Base-by-base conservation (phyloP, 2,797 vertebrate species). In the Mionectes olivaceus region DNA sequence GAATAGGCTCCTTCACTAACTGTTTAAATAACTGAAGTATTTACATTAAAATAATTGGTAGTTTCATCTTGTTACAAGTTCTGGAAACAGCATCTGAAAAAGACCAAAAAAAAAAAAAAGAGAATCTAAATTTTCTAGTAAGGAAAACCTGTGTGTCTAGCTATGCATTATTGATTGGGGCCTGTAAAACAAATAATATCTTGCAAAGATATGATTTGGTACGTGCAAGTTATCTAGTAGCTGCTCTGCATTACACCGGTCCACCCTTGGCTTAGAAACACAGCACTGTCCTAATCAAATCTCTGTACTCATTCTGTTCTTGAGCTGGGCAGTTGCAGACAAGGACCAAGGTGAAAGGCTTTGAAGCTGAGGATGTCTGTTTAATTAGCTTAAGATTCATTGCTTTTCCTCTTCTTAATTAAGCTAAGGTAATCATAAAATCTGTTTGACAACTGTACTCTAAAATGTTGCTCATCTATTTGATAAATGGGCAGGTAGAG, bases 401-500 rank as follows among this genome's bases (percentile, higher is more conserved):
- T 96, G 75, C 76, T 93, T 93, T 93, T 23, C 19, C 17, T 75
- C 55, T 92, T 85, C 77, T 94, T 96, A 96, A 95, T 96, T 96
- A 95, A 79, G 83, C 91, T 89, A 89, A 94, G 91, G 96, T 97
- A 97, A 96, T 96, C 28, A 93, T 63, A 56, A 90, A 94, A 95
- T 85, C 92, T 96, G 81, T 86, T 95, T 94, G 89, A 97, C 94
- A 90, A 95, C 65, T 87, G 60, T 91, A 80, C 70, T 81, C 67
- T 91, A 85, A 46, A 94, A 96, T 93, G 86, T 82, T 97, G 32
- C 93, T 90, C 49, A 65, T 97, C 94, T 87, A 30, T 95, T 96
- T 98, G 96, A 97, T 97, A 95, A 98, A 97, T 97, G 91, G 94
- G 79, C 82, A 94, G 70, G 86, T 96, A 94, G 85, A 87, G 69